Evolutionary conservation across 2,113 vertebrate species (phyloP).

Genomic region (Balaeniceps rex): DNA sequence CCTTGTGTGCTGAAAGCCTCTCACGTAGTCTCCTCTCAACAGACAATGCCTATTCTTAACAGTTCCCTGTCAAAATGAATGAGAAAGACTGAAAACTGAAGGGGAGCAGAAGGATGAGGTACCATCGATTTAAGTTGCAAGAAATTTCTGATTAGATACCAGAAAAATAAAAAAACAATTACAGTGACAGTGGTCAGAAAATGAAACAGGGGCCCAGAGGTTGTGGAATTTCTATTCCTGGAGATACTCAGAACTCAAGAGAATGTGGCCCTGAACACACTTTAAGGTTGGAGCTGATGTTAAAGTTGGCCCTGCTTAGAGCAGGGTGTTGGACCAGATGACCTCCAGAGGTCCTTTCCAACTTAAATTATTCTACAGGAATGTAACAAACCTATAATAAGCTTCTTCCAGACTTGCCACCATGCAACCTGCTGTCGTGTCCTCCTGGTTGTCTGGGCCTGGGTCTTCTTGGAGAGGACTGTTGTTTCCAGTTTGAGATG

Average conservation of each 20-base stretch:
- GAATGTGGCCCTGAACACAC: neutral
- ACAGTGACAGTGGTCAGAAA: neutral
- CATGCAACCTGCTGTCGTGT: neutral
- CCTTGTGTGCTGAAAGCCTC: neutral
- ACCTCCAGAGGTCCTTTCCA: neutral
- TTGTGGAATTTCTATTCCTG: neutral
- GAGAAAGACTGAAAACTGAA: neutral
- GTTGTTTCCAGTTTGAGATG: neutral
- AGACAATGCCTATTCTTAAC: neutral
- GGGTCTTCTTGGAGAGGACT: neutral
- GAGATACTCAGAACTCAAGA: neutral
- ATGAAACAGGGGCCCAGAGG: neutral
- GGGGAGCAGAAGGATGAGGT: neutral
- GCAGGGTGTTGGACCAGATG: neutral
- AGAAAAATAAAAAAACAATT: neutral
- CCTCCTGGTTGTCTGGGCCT: neutral
- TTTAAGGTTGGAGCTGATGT: neutral
- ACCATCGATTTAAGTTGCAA: neutral
- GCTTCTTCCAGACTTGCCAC: neutral
- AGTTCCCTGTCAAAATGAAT: neutral
- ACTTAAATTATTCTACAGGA: neutral
- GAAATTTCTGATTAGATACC: neutral
- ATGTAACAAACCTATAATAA: neutral
- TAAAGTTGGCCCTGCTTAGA: neutral
- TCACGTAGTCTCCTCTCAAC: neutral